Base-by-base conservation (phyloP, 2,888 invertebrate genomes). In the Drosophila neotestacea region DNA sequence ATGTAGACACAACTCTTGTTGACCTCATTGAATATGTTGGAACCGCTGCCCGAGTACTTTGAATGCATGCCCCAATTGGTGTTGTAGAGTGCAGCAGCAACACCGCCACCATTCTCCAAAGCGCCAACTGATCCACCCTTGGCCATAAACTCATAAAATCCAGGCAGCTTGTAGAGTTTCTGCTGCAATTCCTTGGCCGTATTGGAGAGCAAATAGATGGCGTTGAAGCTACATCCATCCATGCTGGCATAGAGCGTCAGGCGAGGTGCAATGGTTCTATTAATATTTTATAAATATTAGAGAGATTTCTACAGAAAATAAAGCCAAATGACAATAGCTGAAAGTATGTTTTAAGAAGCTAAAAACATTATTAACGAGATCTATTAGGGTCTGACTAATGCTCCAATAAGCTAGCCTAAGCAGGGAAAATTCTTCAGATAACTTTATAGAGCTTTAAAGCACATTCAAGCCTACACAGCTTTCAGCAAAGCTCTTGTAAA, bases 201-300 rank as follows among this genome's bases (percentile, higher is more conserved):
- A 72, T 95, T 94, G 4, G 94, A 93, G 81, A 95, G 95, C 82
- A 98, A 93, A 90, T 97, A 98, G 22, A 98, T 93, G 27, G 97
- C 97, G 93, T 96, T 95, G 94, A 96, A 98, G 72, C 94, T 94
- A 62, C 93, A 93, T 62, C 94, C 94, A 88, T 96, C 95, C 76
- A 95, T 93, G 81, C 96, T 96, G 67, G 98, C 95, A 93, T 97
- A 98, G 58, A 98, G 93, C 0, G 97, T 97, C 65, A 97, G 93
- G 10, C 96, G 95, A 0, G 97, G 97, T 58, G 95, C 94, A 79
- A 95, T 94, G 11, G 94, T 93, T 90, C 95, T 95, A 91, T 85
- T 79, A 73, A 27, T 10, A 39, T 28, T 39, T 27, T 7, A 32
- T 30, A 59, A 7, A 42, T 0, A 5, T 46, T 16, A 28, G 6